Evolutionary conservation across 2,797 vertebrate genomes (phyloP), one percentile per base, ranked within the genome.

Genomic region (Lepus oiostolus): DNA sequence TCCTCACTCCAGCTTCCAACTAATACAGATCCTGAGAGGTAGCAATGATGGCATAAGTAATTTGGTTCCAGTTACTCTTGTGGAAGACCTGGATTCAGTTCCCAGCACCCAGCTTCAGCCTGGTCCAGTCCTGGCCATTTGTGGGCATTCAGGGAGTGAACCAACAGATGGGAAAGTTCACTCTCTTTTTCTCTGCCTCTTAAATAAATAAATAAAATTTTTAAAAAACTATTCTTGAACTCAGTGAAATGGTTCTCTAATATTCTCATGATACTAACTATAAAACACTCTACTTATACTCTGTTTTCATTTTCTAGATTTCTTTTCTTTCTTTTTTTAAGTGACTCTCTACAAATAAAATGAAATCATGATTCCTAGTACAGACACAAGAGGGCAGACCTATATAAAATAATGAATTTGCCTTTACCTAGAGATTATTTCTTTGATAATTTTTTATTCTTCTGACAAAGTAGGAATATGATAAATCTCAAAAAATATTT

Each of bases 311-410:
- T 95, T 93, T 88, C 7, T 19, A 58, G 19, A 58, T 58, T 21
- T 58, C 19, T 58, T 19, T 58, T 58, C 52, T 54, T 17, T 54
- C 19, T 58, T 21, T 58, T 58, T 16, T 93, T 83, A 30, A 21
- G 19, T 50, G 8, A 79, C 35, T 93, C 62, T 85, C 13, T n/a
- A 22, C 50, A 91, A 90, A 75, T 13, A 87, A 95, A 84, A 42
- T 70, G 71, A 30, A 72, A 87, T 58, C 50, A 88, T 81, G 7
- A 95, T 86, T 89, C 81, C 88, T 63, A 86, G 24, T 63, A 75
- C 1, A 70, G 63, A 93, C 88, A 97, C 85, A 95, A 97, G 91
- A 86, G 84, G 95, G 75, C 85, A 95, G 75, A 85, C 58, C 30
- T 84, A 80, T 28, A 93, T 38, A 94, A 85, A 84, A 91, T n/a